A percentile compares a stretch with the other conserved stretches of the same genome.
Evolutionary conservation across 2,888 invertebrate species (phyloP).

Genomic region (Cantharis rustica): DNA sequence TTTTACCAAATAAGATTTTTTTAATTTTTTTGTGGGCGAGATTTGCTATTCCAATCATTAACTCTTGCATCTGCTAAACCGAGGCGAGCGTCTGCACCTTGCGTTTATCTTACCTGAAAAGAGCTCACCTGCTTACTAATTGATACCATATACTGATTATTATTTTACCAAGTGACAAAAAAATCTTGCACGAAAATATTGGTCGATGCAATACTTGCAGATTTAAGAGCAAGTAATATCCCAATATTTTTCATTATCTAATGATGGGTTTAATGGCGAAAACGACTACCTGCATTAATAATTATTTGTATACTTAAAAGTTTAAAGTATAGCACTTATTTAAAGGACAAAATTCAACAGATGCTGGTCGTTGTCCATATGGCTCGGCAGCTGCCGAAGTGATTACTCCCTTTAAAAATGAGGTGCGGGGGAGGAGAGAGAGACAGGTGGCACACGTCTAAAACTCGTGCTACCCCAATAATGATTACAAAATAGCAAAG

Average conservation of each 20-base stretch:
- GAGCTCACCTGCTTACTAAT: constrained; percentile 29
- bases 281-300: constrained; percentile 19
- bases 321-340: constrained; percentile 19
- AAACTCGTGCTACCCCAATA: constrained; percentile 27
- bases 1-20: neutral
- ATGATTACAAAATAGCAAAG: constrained; percentile 15
- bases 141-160: constrained; percentile 25
- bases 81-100: constrained; percentile 27
- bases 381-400: constrained; percentile 36
- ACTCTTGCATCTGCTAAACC: constrained; percentile 27
- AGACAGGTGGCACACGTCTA: constrained; percentile 36
- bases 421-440: constrained; percentile 23
- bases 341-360: constrained; percentile 28
- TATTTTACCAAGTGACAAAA: neutral
- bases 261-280: constrained; percentile 7
- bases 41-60: neutral
- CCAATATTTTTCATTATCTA: neutral
- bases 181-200: neutral
- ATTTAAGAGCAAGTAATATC: neutral
- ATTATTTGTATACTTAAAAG: constrained; percentile 18
- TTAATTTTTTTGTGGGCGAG: neutral
- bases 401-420: constrained; percentile 30
- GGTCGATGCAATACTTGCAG: neutral
- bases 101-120: constrained; percentile 24
- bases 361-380: constrained; percentile 37